phyloP scores from a whole-genome alignment of 1,140 invertebrate genomes.

The Ectropis grisescens region DNA sequence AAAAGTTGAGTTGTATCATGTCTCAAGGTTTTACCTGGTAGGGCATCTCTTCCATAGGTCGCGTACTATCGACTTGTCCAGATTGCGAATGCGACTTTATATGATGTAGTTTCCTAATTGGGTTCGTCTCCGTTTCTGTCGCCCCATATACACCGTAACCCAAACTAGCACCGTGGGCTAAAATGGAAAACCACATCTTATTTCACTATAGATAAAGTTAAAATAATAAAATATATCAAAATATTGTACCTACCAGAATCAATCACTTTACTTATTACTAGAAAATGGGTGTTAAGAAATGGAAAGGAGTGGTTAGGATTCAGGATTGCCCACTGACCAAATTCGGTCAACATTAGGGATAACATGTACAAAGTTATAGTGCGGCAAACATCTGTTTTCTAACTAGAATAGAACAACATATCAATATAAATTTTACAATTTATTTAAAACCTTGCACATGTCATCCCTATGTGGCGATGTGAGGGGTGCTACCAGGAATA shows the following conservation, averaged over 20 bases:
- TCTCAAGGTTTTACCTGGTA: constrained; percentile 74
- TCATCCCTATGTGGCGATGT: constrained; percentile 69
- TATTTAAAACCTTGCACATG: constrained; percentile 63
- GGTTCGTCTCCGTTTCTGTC: constrained; percentile 43
- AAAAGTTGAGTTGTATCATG: too few relatives aligned
- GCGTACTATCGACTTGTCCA: constrained; percentile 43
- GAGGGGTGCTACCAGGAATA: constrained; percentile 72
- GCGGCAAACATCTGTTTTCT: constrained; percentile 1
- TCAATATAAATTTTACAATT: too few relatives aligned
- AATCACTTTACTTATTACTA: too few relatives aligned
- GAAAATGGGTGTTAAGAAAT: too few relatives aligned
- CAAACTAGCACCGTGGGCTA: constrained; percentile 68
- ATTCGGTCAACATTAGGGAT: constrained; percentile 41
- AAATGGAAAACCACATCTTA: constrained; percentile 39
- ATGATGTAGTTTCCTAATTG: constrained; percentile 59
- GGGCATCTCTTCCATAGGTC: constrained; percentile 68
- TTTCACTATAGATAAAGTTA: too few relatives aligned
- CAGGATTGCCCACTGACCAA: constrained; percentile 35
- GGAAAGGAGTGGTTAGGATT: constrained; percentile 22
- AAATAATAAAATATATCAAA: too few relatives aligned
- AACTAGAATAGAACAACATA: constrained; percentile 15
- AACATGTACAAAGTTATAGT: constrained; percentile 61
- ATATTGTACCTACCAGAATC: too few relatives aligned
- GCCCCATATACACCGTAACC: constrained; percentile 60
- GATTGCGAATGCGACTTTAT: constrained; percentile 68